phyloP scores from a whole-genome alignment of 2,113 vertebrate species.

The Antechinus stuartii region DNA sequence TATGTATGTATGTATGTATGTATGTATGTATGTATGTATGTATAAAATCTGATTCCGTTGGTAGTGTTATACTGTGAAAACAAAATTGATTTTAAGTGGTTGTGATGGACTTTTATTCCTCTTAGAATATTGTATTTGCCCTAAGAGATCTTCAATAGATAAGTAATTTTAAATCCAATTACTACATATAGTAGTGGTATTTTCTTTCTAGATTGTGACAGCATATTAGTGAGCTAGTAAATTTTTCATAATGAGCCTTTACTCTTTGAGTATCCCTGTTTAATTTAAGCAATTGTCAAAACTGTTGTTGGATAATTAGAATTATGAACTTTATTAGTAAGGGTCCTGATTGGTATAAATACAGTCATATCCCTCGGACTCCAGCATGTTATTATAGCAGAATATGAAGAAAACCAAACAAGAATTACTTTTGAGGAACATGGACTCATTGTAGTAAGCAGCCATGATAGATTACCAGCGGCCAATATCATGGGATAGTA shows the following conservation, averaged over 20 bases:
- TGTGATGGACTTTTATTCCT: neutral
- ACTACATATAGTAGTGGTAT: neutral
- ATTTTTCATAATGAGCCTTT: conserved; percentile 2
- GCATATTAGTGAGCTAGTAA: conserved; percentile 19
- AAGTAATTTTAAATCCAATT: conserved; percentile 26
- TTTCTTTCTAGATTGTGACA: conserved; percentile 19
- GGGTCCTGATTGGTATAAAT: neutral
- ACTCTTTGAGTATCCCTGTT: conserved; percentile 27
- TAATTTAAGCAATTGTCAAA: conserved; percentile 29
- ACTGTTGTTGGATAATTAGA: conserved; percentile 10
- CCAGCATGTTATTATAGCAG: neutral
- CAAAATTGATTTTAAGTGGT: neutral
- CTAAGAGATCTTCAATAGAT: neutral
- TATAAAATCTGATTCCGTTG: neutral
- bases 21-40: too few relatives aligned
- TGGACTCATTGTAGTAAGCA: neutral
- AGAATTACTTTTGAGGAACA: neutral
- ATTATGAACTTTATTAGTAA: neutral
- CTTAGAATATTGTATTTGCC: neutral
- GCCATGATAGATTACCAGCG: neutral
- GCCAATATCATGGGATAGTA: neutral
- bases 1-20: neutral
- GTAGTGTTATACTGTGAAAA: neutral
- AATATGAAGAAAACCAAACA: neutral
- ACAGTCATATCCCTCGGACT: neutral